Evolutionary conservation across 2,113 vertebrate species (phyloP).

Genomic region (Bujurquina vittata): DNA sequence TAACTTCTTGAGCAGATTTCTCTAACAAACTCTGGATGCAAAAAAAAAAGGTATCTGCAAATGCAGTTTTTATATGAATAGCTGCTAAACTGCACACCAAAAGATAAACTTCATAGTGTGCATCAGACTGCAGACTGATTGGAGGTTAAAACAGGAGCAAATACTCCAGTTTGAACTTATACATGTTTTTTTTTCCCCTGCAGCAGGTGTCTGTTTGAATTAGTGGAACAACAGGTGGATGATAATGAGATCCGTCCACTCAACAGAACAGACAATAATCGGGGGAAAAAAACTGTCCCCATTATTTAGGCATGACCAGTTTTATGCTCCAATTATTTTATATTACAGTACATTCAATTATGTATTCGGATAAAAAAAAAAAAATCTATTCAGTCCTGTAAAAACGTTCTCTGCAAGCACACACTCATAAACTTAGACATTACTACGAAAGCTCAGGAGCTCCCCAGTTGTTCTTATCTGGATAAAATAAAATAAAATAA

Average conservation of each 20-base stretch:
- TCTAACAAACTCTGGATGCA: not conserved
- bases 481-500: not conserved
- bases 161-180: not conserved
- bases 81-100: not conserved
- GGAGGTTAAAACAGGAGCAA: not conserved
- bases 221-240: slow-evolving; percentile 1
- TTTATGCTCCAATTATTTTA: not conserved
- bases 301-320: not conserved
- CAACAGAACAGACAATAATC: not conserved
- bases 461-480: not conserved
- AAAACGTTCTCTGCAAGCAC: not conserved
- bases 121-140: not conserved
- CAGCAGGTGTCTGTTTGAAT: not conserved
- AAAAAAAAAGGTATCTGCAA: not conserved
- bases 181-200: not conserved
- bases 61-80: not conserved
- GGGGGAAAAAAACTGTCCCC: not conserved
- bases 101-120: not conserved
- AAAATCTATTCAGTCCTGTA: not conserved
- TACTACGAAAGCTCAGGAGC: not conserved
- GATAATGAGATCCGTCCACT: not conserved
- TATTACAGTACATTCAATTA: not conserved
- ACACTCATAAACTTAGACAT: not conserved
- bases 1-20: not conserved
- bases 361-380: no score